Evolutionary conservation across 1,140 invertebrate genomes (phyloP), one percentile per base, ranked within the genome.

Genomic region (Aphis craccivora): DNA sequence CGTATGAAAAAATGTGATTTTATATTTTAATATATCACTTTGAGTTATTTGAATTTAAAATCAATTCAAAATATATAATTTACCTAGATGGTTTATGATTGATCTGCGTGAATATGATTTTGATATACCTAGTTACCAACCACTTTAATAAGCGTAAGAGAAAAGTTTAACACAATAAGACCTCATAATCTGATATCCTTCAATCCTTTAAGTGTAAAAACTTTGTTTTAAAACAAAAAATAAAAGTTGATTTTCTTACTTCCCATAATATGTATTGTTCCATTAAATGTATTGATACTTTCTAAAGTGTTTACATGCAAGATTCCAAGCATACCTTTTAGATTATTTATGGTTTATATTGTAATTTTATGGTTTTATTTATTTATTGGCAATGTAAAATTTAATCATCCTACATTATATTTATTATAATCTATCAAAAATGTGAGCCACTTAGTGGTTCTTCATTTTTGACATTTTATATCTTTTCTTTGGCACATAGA

Each of bases 101-200:
- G 60, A 76, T 76, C 60, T 18, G 60, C n/a, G 60, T 20, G n/a
- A 35, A 76, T 35, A 4, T 76, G 30, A 35, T 76, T n/a, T 76
- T 76, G 30, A 76, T 76, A n/a, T n/a, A 51, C 48, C 48, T 51
- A n/a, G 30, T 1, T 35, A 76, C n/a, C 30, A n/a, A 5, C n/a
- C n/a, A n/a, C 11, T n/a, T 2, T 20, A n/a, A n/a, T 67, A 35
- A 76, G 60, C 6, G 30, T 76, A 76, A n/a, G 1, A 76, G 4
- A 76, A 76, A 76, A 76, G 60, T n/a, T 76, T 76, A 76, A n/a
- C 60, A 76, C n/a, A 18, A 76, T 76, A 76, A 76, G 60, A 76
- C 60, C n/a, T 76, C n/a, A 76, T 76, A n/a, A 76, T 76, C n/a
- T 76, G 30, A 76, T 76, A 76, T n/a, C 11, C 14, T 76, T 76